phyloP scores from a whole-genome alignment of 2,888 invertebrate genomes.

The Glyphotaelius pellucidus region DNA sequence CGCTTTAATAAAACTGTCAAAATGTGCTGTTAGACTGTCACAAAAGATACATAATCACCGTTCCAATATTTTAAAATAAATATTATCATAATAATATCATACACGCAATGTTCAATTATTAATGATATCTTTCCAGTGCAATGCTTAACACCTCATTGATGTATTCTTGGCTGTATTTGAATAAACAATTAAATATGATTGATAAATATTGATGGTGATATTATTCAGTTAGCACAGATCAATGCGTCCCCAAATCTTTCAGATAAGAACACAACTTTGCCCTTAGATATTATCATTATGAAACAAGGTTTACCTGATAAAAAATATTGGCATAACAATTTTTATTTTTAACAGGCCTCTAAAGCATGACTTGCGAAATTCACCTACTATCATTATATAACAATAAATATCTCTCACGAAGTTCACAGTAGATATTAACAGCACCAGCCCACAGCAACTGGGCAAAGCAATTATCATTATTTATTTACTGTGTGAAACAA shows the following conservation, averaged over 20 bases:
- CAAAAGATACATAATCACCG: too few species aligned
- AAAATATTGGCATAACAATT: neutral
- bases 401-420: neutral
- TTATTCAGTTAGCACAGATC: neutral
- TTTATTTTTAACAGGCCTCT: neutral
- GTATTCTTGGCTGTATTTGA: neutral
- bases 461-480: neutral
- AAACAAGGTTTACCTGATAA: conserved; percentile 2
- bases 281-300: neutral
- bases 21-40: too few species aligned
- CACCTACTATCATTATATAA: neutral
- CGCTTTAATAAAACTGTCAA: too few species aligned
- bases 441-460: neutral
- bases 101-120: neutral
- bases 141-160: neutral
- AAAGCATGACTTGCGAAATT: neutral
- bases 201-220: neutral
- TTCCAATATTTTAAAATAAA: neutral
- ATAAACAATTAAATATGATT: neutral
- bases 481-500: neutral
- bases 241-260: neutral
- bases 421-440: neutral
- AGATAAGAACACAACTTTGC: neutral
- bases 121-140: neutral
- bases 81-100: neutral